Conservation (phyloP, 2,113 vertebrate genomes). For the Rousettus leschenaultii region DNA sequence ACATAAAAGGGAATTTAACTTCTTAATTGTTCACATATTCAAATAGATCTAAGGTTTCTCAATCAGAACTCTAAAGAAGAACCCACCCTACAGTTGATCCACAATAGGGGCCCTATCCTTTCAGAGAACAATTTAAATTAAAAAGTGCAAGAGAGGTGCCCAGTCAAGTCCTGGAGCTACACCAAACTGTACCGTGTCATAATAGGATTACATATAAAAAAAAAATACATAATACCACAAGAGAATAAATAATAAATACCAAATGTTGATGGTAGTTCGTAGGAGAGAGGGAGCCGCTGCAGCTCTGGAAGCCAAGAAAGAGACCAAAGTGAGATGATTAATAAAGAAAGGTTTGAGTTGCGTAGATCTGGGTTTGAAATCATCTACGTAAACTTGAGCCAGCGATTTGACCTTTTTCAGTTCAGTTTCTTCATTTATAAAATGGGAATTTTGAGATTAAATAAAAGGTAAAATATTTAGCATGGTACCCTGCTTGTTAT, state of each 20-base stretch:
- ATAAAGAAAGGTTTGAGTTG: not conserved
- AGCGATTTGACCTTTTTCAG: not conserved
- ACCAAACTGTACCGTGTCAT: not conserved
- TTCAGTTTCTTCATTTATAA: not conserved
- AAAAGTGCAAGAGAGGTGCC: not conserved
- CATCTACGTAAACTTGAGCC: not conserved
- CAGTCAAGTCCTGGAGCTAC: not conserved
- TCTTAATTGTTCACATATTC: not conserved
- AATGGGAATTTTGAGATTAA: not conserved
- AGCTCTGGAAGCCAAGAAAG: not conserved
- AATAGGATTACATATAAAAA: not conserved
- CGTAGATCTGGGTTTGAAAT: not conserved
- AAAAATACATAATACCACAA: not conserved
- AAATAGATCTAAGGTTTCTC: not conserved
- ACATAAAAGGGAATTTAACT: constrained; percentile 34
- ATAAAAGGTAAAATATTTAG: not conserved
- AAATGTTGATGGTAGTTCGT: not conserved
- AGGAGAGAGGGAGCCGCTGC: not conserved
- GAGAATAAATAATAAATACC: not conserved
- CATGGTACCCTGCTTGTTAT: not conserved
- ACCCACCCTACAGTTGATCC: too few relatives aligned
- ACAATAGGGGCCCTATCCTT: not conserved
- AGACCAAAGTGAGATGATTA: not conserved
- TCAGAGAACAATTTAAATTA: not conserved
- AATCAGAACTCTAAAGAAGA: not conserved